Base-by-base conservation (phyloP, 2,797 vertebrate genomes). In the Acipenser oxyrinchus region DNA sequence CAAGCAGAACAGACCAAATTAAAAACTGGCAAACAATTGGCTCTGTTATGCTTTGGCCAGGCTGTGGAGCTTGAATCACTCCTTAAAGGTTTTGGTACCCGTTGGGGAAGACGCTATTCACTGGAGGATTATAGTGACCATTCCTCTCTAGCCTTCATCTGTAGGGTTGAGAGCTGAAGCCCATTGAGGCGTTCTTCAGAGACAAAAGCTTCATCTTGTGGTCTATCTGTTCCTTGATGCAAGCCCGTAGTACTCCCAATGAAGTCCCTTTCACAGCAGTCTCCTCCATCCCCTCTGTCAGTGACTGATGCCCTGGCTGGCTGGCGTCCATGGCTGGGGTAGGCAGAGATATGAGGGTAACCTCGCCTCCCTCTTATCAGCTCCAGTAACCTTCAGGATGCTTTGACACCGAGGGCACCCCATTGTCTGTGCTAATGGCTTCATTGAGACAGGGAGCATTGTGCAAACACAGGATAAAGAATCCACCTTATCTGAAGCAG, bases 401-500 rank as follows among this genome's bases (percentile, higher is more conserved):
- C 60, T 37, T 62, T 62, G 18, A 66, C 48, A 48, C 13, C 23
- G 49, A 67, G 60, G 66, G 11, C 59, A 66, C 9, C 13, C 55
- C 51, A 64, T 68, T 60, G 65, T 67, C 12, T 70, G 60, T 49
- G 60, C 15, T 70, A 70, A 70, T 70, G 66, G 66, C 53, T 68
- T 68, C 52, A 68, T 68, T 59, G 58, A 62, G 66, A 48, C 66
- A 52, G 49, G 13, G 55, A 49, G 12, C 23, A 15, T 53, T 51
- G 48, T 62, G 62, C 13, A 64, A 69, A 69, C 48, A 63, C 52
- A 58, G 48, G 53, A 59, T 50, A 69, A 69, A 53, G 57, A 37
- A 8, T 6, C 15, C 60, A 49, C 63, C 53, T 58, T 63, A 64
- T 53, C 48, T 49, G 18, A 62, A 18, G 12, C 18, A 62, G 18